Conservation (phyloP, 2,888 invertebrate genomes). For the Phytoseiulus persimilis region DNA sequence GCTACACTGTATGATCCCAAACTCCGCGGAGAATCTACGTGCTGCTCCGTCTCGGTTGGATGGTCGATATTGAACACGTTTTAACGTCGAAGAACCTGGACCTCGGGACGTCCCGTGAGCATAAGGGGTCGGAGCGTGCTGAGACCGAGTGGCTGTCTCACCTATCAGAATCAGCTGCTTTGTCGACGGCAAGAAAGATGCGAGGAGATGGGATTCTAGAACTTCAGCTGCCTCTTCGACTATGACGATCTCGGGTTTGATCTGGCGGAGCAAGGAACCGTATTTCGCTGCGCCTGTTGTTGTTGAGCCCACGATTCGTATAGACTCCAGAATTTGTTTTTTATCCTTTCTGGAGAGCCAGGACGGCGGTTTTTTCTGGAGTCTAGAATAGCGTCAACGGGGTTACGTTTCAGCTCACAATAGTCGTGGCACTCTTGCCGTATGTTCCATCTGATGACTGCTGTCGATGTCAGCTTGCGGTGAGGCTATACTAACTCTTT, state of each 20-base stretch:
- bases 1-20: no score
- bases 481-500: no score
- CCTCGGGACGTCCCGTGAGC: no score
- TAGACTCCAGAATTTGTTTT: slow-evolving; percentile 40
- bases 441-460: no score
- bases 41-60: no score
- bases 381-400: background rate
- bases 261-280: slow-evolving; percentile 57
- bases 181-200: slow-evolving; percentile 63
- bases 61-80: no score
- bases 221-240: slow-evolving; percentile 86
- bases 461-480: no score
- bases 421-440: no score
- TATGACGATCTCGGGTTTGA: slow-evolving; percentile 58
- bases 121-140: background rate
- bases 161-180: slow-evolving; percentile 77
- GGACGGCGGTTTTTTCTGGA: background rate
- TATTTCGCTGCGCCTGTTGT: slow-evolving; percentile 67
- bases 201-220: slow-evolving; percentile 71
- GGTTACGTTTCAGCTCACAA: no score
- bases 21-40: no score
- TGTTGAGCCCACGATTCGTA: slow-evolving; percentile 63
- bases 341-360: background rate
- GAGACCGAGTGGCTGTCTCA: slow-evolving; percentile 48
- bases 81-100: no score